Conservation (phyloP, 2,888 invertebrate species). For the Bedellia somnulentella region DNA sequence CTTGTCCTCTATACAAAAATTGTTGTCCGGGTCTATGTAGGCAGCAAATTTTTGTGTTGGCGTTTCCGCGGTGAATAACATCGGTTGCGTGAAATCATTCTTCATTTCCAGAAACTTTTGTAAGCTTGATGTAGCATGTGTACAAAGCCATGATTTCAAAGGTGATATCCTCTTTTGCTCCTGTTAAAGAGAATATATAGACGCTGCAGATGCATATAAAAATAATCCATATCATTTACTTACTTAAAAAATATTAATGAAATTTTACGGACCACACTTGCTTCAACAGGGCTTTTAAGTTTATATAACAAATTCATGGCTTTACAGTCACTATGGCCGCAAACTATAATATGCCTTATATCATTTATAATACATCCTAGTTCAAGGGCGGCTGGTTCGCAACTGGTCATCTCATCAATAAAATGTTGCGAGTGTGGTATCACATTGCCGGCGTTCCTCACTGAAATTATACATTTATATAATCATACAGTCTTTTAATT, state of each 20-base stretch:
- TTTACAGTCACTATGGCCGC: slow-evolving; percentile 98
- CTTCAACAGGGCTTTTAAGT: slow-evolving; percentile 76
- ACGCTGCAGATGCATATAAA: too few relatives aligned
- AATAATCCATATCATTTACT: too few relatives aligned
- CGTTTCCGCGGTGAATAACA: slow-evolving; percentile 85
- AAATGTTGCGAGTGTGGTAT: slow-evolving; percentile 91
- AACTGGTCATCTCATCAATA: slow-evolving; percentile 83
- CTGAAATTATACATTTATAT: slow-evolving; percentile 47
- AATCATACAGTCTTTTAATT: too few relatives aligned
- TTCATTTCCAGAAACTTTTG: slow-evolving; percentile 79
- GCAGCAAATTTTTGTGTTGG: slow-evolving; percentile 87
- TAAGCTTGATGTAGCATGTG: slow-evolving; percentile 80
- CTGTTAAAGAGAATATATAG: slow-evolving; percentile 46
- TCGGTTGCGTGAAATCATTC: slow-evolving; percentile 66
- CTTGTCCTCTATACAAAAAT: slow-evolving; percentile 87
- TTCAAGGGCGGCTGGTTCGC: slow-evolving; percentile 95
- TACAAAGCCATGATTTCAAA: slow-evolving; percentile 87
- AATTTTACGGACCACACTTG: slow-evolving; percentile 52
- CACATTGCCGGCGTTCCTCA: slow-evolving; percentile 95
- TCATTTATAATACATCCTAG: slow-evolving; percentile 90
- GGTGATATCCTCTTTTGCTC: slow-evolving; percentile 83
- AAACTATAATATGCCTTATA: slow-evolving; percentile 90
- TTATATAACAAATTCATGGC: slow-evolving; percentile 92
- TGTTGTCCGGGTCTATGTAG: slow-evolving; percentile 90
- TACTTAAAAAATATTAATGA: too few relatives aligned